Percentiles rank a stretch among this genome's conserved stretches.
phyloP scores from a whole-genome alignment of 2,797 vertebrate species.

The Enteromius anoplus region DNA sequence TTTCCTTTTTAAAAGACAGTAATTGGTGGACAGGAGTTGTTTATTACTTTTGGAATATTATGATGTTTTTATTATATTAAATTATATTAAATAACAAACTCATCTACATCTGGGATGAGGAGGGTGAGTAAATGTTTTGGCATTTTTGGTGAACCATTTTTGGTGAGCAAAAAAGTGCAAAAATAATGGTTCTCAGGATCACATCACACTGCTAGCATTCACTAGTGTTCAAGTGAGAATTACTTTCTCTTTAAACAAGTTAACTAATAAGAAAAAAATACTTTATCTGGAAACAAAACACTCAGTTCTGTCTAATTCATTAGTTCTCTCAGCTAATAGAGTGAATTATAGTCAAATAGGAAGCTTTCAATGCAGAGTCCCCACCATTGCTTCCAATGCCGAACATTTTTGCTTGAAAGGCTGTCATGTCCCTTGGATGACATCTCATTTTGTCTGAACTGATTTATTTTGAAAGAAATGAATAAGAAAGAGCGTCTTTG shows the following conservation, averaged over 20 bases:
- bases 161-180: background rate
- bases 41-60: too few relatives aligned
- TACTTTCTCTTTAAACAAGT: background rate
- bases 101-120: too few relatives aligned
- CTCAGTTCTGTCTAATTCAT: constrained; percentile 1
- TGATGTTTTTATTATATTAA: too few relatives aligned
- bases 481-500: constrained; percentile 31
- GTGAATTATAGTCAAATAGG: constrained; percentile 32
- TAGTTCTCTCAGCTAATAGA: constrained; percentile 4
- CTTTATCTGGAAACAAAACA: background rate
- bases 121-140: too few relatives aligned
- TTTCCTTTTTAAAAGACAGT: too few relatives aligned
- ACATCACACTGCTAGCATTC: background rate
- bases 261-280: background rate
- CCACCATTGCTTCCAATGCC: constrained; percentile 31
- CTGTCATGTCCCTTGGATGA: constrained; percentile 46
- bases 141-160: too few relatives aligned
- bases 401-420: constrained; percentile 48
- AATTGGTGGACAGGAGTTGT: too few relatives aligned
- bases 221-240: constrained; percentile 1
- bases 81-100: too few relatives aligned
- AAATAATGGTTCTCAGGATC: background rate
- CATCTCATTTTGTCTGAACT: constrained; percentile 49
- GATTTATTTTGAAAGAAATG: constrained; percentile 31
- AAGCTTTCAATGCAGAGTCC: constrained; percentile 40